Percentiles rank a stretch among this genome's conserved stretches.
Conservation (phyloP, 2,888 invertebrate genomes). For the Chrysolina oricalcia region DNA sequence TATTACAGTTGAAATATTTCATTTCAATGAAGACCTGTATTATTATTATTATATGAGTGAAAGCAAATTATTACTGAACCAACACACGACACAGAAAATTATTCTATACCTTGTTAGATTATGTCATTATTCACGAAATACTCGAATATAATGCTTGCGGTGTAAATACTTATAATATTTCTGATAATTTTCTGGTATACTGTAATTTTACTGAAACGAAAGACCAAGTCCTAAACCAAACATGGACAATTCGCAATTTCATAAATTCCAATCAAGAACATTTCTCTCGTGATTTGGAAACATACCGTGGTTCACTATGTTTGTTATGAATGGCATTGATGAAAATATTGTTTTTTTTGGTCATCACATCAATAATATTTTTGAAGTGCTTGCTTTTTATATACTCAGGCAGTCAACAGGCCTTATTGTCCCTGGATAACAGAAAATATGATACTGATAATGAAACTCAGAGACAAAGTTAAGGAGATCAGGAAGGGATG, state of each 20-base stretch:
- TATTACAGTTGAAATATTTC: too few species aligned
- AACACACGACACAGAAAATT: too few species aligned
- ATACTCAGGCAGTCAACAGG: not conserved
- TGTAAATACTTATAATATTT: not conserved
- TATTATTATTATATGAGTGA: too few species aligned
- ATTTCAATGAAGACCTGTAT: too few species aligned
- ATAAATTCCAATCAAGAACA: not conserved
- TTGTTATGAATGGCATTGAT: not conserved
- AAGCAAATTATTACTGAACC: too few species aligned
- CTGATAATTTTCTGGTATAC: not conserved
- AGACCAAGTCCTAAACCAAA: not conserved
- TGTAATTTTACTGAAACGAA: not conserved
- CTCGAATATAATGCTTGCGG: not conserved
- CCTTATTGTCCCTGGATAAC: not conserved
- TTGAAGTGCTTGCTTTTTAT: too few species aligned
- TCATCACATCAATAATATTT: not conserved
- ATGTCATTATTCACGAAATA: not conserved
- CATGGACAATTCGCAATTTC: not conserved
- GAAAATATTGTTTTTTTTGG: not conserved
- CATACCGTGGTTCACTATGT: too few species aligned
- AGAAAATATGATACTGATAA: not conserved
- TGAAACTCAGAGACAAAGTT: not conserved
- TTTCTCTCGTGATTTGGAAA: not conserved
- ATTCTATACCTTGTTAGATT: not conserved
- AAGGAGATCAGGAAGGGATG: not conserved